phyloP scores from a whole-genome alignment of 2,113 vertebrate genomes.

The Oreocharis arfaki region DNA sequence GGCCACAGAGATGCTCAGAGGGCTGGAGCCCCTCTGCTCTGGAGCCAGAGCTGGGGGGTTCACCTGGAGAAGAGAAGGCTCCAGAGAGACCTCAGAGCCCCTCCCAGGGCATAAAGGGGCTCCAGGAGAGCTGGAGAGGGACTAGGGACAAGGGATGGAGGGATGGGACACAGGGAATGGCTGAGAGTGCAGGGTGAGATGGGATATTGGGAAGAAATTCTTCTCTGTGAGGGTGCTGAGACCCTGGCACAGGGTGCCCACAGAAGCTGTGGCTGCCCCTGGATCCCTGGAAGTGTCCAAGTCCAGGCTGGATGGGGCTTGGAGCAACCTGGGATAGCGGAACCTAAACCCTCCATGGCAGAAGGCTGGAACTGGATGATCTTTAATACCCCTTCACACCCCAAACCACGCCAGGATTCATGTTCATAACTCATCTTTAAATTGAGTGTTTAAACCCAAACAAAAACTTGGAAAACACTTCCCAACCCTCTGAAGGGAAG shows the following conservation, averaged over 20 bases:
- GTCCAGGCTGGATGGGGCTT: fast-evolving
- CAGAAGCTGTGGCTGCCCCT: not conserved
- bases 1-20: fast-evolving
- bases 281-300: not conserved
- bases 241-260: not conserved
- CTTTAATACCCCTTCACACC: not conserved
- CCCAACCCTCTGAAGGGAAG: not conserved
- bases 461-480: not conserved
- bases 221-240: fast-evolving
- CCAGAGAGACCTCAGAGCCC: not conserved
- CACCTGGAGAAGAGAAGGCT: not conserved
- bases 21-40: not conserved
- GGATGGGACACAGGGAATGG: not conserved
- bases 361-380: no score
- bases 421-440: not conserved
- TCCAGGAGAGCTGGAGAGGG: not conserved
- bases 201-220: not conserved
- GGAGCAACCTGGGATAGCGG: fast-evolving
- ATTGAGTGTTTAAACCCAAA: not conserved
- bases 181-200: not conserved
- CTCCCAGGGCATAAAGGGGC: not conserved
- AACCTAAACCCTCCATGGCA: no score
- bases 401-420: not conserved
- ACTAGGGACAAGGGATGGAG: not conserved
- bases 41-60: not conserved